Evolutionary conservation across 2,113 vertebrate species (phyloP).

Genomic region (Beaufortia kweichowensis): DNA sequence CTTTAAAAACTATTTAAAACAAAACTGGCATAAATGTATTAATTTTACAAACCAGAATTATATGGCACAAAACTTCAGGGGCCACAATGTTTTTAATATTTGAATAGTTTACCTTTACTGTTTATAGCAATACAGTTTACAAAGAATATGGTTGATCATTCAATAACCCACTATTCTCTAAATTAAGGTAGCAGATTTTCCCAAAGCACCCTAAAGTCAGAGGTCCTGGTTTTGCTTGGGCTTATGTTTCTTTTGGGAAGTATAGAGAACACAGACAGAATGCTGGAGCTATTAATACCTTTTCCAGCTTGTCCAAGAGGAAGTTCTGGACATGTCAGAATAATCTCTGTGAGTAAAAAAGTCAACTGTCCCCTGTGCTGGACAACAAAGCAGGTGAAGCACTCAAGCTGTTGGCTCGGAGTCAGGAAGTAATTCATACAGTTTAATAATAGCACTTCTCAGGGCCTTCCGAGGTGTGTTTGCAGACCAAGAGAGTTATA

Average conservation of each 20-base stretch:
- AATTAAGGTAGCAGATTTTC: constrained; percentile 53
- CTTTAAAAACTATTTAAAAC: background rate
- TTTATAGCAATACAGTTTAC: constrained; percentile 4
- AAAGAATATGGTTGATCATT: constrained; percentile 13
- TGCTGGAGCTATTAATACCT: constrained; percentile 55
- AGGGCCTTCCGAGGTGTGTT: background rate
- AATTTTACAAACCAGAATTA: no score
- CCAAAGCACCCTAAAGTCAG: constrained; percentile 42
- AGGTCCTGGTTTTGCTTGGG: constrained; percentile 38
- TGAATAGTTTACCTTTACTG: background rate
- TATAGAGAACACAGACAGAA: constrained; percentile 22
- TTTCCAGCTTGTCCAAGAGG: constrained; percentile 56
- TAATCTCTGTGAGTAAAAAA: constrained; percentile 45
- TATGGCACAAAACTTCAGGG: no score
- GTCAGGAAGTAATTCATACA: constrained; percentile 17
- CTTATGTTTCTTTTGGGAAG: constrained; percentile 50
- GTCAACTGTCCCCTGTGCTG: constrained; percentile 36
- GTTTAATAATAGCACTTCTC: constrained; percentile 1
- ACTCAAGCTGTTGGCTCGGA: constrained; percentile 10
- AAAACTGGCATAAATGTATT: no score
- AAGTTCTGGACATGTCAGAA: constrained; percentile 50
- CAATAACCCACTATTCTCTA: constrained; percentile 6
- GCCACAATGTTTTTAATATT: background rate
- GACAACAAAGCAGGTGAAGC: constrained; percentile 35
- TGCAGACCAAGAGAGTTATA: background rate